Percentiles rank a stretch among this genome's conserved stretches.
Conservation (phyloP, 2,888 invertebrate genomes). For the Lissonota sp. region DNA sequence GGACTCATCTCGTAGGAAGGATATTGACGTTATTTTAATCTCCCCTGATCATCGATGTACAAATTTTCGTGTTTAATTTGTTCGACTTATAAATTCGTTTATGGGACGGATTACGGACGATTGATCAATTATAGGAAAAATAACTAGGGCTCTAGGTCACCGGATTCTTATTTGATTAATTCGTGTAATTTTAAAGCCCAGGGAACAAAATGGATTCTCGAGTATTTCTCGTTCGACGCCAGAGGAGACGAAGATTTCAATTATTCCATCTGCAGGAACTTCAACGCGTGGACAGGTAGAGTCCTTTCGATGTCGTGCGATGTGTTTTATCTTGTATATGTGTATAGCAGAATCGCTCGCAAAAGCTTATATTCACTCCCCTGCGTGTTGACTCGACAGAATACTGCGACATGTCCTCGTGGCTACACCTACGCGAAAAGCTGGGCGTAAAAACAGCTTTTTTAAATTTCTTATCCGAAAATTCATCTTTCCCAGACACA, state of each 20-base stretch:
- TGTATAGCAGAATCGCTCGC: conserved; percentile 18
- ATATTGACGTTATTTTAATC: too few relatives aligned
- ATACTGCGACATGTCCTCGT: conserved; percentile 1
- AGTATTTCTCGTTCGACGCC: neutral
- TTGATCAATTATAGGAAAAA: too few relatives aligned
- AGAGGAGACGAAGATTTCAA: conserved; percentile 72
- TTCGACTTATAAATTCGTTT: too few relatives aligned
- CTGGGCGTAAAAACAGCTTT: too few relatives aligned
- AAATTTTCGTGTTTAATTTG: too few relatives aligned
- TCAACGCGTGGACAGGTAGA: conserved; percentile 80
- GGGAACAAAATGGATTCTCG: neutral
- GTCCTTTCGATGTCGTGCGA: conserved; percentile 53
- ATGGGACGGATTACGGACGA: too few relatives aligned
- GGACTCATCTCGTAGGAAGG: too few relatives aligned
- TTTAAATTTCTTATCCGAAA: too few relatives aligned
- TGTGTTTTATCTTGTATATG: neutral
- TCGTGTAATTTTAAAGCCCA: neutral
- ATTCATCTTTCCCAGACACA: too few relatives aligned
- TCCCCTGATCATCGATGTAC: too few relatives aligned
- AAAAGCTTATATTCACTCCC: conserved; percentile 7
- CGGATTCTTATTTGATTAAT: neutral
- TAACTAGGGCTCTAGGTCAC: neutral
- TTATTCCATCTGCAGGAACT: conserved; percentile 77
- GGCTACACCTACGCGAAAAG: neutral
- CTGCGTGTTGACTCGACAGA: conserved; percentile 23